Conservation (phyloP, 2,888 invertebrate species). For the Sinotaia quadrata region DNA sequence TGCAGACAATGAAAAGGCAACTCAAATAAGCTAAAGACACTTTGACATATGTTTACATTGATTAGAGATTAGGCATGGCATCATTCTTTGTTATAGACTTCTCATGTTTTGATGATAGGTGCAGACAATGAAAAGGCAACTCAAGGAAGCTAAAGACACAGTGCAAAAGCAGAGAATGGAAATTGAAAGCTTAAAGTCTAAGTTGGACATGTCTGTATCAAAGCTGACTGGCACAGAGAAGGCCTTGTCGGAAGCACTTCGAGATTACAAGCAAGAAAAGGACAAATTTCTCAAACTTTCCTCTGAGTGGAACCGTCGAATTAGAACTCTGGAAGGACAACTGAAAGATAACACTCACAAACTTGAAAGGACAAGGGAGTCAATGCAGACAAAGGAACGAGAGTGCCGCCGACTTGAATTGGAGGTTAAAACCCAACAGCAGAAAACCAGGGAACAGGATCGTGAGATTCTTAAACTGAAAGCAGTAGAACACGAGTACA, state of each 20-base stretch:
- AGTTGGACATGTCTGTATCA: conserved; percentile 63
- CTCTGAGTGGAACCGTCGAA: conserved; percentile 60
- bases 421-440: conserved; percentile 54
- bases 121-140: conserved; percentile 55
- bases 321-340: conserved; percentile 57
- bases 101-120: neutral
- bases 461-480: conserved; percentile 62
- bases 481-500: conserved; percentile 62
- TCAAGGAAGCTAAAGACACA: conserved; percentile 62
- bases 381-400: conserved; percentile 55
- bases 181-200: conserved; percentile 59
- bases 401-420: conserved; percentile 57
- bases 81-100: neutral
- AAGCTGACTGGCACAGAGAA: conserved; percentile 65
- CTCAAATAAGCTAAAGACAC: no score
- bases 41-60: no score
- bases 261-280: conserved; percentile 62
- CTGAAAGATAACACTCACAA: conserved; percentile 55
- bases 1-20: no score
- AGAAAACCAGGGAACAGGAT: conserved; percentile 59
- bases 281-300: conserved; percentile 60
- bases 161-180: conserved; percentile 61
- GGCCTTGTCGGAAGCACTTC: conserved; percentile 61
- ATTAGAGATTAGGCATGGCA: no score
- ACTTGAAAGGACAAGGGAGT: conserved; percentile 58